Conservation (phyloP, 1,140 invertebrate species). For the Aradophagus sp. region DNA sequence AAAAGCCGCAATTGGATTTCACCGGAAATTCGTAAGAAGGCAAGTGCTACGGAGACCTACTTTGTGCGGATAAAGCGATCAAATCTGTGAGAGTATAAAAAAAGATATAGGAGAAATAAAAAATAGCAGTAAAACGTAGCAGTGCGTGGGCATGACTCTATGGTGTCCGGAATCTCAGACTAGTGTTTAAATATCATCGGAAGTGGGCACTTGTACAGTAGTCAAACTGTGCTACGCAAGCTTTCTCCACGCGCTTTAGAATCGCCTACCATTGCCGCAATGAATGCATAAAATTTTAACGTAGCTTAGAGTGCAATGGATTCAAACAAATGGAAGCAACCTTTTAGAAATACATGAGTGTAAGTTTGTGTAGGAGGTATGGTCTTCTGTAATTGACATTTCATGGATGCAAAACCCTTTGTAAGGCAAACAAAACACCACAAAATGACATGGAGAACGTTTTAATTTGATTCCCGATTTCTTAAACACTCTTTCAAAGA, state of each 20-base stretch:
- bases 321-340: constrained; percentile 1
- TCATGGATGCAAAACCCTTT: too few species aligned
- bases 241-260: constrained; percentile 28
- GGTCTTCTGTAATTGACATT: too few species aligned
- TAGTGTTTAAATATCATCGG: constrained; percentile 37
- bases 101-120: constrained; percentile 4
- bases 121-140: constrained; percentile 50
- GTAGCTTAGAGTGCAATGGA: background rate
- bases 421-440: too few species aligned
- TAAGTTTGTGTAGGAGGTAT: too few species aligned
- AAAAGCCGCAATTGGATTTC: constrained; percentile 57
- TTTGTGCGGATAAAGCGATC: constrained; percentile 53
- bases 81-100: constrained; percentile 34
- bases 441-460: too few species aligned
- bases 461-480: too few species aligned
- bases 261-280: constrained; percentile 10
- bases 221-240: constrained; percentile 13
- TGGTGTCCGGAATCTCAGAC: constrained; percentile 38
- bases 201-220: constrained; percentile 13
- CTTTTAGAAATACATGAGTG: background rate
- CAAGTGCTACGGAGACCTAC: constrained; percentile 53
- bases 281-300: constrained; percentile 1
- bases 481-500: too few species aligned
- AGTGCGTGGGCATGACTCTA: constrained; percentile 58
- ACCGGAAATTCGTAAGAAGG: constrained; percentile 59